Evolutionary conservation across 64 coral and sea anemone species (phyloP), one percentile per base, ranked within the genome.

Genomic region (Astreopora myriophthalma): DNA sequence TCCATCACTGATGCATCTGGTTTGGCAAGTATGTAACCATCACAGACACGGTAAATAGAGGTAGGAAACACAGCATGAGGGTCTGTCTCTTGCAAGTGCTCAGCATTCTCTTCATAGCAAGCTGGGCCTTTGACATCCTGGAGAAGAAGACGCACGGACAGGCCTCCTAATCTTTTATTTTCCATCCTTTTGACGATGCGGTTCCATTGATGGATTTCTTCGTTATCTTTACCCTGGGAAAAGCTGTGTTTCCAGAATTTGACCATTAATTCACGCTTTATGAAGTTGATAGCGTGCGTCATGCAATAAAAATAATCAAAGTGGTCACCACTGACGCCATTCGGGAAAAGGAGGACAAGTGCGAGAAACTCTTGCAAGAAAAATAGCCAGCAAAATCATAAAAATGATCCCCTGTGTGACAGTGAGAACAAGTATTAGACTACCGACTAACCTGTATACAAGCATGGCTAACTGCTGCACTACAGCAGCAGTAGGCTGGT

Each of bases 51-150:
- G 36, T 92, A 95, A 37, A 92, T 95, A n/a, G 89, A 92, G 0
- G 94, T 95, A 4, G 94, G 94, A 11, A 92, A 95, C 1, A 95
- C 74, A 14, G 89, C 89, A n/a, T 95, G 94, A 13, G 94, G 94
- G 14, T 95, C 94, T 3, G 85, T 69, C 9, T 52, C 86, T 14
- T 74, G 33, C 0, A 95, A 65, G 9, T 79, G 34, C 62, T 92
- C 84, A 27, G 76, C 90, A 60, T 95, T 95, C 22, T 91, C 80
- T 28, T 87, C 36, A 26, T 95, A 95, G 13, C 82, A 81, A 28
- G 72, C 29, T 9, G 61, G 84, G 8, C 85, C 34, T 0, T 63
- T 67, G 9, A 40, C 58, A 11, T 95, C 65, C 34, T 86, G 6
- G 38, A 95, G 82, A 32, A 90, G 57, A 42, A 62, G 83, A 34